Evolutionary conservation across 35 echinoderm and acorn worm genomes (phyloP).

Genomic region (Chiridota heheva): DNA sequence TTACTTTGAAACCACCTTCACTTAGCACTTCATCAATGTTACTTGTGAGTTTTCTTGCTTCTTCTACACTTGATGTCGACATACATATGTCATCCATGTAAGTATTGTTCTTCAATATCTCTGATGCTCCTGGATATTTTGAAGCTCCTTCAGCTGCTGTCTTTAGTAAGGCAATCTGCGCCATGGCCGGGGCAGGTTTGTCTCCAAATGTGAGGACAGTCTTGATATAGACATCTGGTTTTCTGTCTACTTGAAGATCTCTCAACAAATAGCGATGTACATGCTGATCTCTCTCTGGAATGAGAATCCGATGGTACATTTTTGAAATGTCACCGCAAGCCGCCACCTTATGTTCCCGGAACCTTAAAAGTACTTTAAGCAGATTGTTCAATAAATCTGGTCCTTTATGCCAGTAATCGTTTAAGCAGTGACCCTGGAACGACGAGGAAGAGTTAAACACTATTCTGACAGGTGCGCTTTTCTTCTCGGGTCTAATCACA

Average conservation of each 20-base stretch:
- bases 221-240: constrained; percentile 60
- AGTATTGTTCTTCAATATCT: constrained; percentile 30
- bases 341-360: constrained; percentile 53
- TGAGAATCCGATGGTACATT: constrained; percentile 70
- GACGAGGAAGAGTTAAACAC: constrained; percentile 64
- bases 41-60: constrained; percentile 4
- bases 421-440: constrained; percentile 64
- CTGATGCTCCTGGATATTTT: constrained; percentile 32
- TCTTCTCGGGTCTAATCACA: constrained; percentile 62
- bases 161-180: constrained; percentile 42
- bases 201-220: constrained; percentile 73
- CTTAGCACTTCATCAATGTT: not conserved
- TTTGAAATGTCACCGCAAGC: constrained; percentile 70
- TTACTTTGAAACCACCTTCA: constrained; percentile 17
- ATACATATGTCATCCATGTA: constrained; percentile 89
- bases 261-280: constrained; percentile 74
- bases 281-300: constrained; percentile 67
- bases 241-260: constrained; percentile 30
- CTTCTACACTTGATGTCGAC: constrained; percentile 21
- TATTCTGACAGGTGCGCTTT: constrained; percentile 68
- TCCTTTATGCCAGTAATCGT: constrained; percentile 68
- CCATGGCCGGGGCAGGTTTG: constrained; percentile 75
- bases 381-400: constrained; percentile 67
- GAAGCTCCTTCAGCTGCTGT: constrained; percentile 47
- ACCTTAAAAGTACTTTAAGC: constrained; percentile 54